phyloP scores from a whole-genome alignment of 1,140 invertebrate genomes.

The Trichonephila inaurata region DNA sequence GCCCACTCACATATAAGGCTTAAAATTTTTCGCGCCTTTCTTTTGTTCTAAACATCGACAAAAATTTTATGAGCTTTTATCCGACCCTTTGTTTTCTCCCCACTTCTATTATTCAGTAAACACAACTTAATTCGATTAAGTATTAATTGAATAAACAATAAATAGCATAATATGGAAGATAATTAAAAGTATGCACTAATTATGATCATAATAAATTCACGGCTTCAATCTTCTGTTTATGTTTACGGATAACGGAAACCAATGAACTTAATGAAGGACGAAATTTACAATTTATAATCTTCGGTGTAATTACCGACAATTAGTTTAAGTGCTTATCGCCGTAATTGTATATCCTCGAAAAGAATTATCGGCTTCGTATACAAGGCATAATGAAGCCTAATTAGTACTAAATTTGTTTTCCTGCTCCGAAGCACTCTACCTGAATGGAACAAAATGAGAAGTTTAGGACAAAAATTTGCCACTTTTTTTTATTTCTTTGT shows the following conservation, averaged over 20 bases:
- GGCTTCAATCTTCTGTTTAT: background rate
- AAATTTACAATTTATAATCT: constrained; percentile 35
- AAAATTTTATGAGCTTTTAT: no score
- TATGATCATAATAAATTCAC: background rate
- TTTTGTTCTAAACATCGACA: no score
- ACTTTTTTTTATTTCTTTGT: background rate
- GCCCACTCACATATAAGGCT: no score
- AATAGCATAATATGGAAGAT: background rate
- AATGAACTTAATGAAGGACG: background rate
- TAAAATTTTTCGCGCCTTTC: no score
- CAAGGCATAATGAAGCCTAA: background rate
- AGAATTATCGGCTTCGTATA: background rate
- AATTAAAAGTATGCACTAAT: background rate
- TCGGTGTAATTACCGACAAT: constrained; percentile 12
- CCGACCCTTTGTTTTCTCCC: no score
- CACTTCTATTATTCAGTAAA: no score
- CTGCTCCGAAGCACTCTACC: background rate
- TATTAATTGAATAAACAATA: no score
- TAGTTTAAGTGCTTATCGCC: constrained; percentile 21
- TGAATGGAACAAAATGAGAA: background rate
- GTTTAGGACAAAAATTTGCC: background rate
- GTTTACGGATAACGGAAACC: background rate
- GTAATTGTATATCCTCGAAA: constrained; percentile 12
- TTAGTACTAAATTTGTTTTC: constrained; percentile 30
- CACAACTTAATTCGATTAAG: no score